Evolutionary conservation across 2,888 invertebrate species (phyloP), one percentile per base, ranked within the genome.

Genomic region (Amaurobius ferox): DNA sequence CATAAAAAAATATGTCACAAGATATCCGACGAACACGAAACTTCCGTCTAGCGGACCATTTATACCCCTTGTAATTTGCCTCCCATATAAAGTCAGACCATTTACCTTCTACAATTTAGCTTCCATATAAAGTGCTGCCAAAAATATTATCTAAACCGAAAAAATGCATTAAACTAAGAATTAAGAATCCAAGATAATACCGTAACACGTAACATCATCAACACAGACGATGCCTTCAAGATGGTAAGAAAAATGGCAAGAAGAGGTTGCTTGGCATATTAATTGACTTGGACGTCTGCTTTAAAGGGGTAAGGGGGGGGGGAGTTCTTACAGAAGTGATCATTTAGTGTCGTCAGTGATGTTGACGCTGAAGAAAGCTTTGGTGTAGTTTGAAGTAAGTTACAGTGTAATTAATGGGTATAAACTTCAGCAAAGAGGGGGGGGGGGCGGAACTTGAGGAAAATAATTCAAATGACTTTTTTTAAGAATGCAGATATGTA

Each of bases 271-370:
- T 23, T 19, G 55, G 55, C 19, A 55, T 55, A 55, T 55, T 55
- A 23, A 55, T 55, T 55, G 55, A 55, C 55, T 55, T 44, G 23
- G 55, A 55, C 55, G 55, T 55, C 55, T 11, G 55, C 19, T 55
- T 7, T n/a, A n/a, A n/a, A n/a, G 16, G 6, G 55, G 55, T 23
- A 23, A 23, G 5, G n/a, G n/a, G n/a, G n/a, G 44, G 44, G n/a
- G 16, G 16, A 11, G n/a, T 16, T 23, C 5, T 55, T 23, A 23
- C 9, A 55, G 23, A 55, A 16, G 44, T 7, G 23, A 55, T 55
- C 55, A 23, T 55, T 55, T 55, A 55, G 55, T 55, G 23, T 55
- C 55, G 55, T 55, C 55, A 55, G 23, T 23, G 55, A 23, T 55
- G 55, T 55, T 55, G 55, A 55, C 55, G 19, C 23, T 23, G 55